These are phyloP conservation scores for Molossus molossus DNA, from an alignment of 2,797 vertebrate genomes.

Conservation along the genomic window DNA sequence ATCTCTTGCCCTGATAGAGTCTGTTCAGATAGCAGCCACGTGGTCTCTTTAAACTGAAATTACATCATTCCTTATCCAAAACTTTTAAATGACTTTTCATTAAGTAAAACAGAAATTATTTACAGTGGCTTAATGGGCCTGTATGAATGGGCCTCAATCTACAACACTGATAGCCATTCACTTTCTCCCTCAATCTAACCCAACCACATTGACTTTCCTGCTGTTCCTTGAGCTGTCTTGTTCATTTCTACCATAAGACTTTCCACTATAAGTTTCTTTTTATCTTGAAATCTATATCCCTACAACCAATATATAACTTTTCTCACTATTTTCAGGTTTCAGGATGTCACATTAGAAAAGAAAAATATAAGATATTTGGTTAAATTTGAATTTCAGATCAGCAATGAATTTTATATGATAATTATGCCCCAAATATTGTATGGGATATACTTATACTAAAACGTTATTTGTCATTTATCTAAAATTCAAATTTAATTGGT, in stretches of 20 bases:
- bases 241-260: neutral
- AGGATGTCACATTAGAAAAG: constrained; percentile 1
- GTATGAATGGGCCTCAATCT: neutral
- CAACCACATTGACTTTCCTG: neutral
- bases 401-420: neutral
- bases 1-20: neutral
- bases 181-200: neutral
- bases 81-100: neutral
- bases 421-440: neutral
- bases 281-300: neutral
- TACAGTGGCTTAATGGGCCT: neutral
- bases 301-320: neutral
- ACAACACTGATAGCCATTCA: neutral
- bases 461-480: constrained; percentile 27
- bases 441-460: neutral
- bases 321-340: neutral
- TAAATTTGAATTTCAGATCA: constrained; percentile 67
- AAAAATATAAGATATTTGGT: neutral
- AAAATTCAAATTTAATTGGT: neutral
- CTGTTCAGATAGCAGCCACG: neutral
- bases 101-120: neutral
- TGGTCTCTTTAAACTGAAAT: neutral
- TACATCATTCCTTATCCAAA: neutral
- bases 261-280: neutral
- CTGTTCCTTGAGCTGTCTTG: neutral